Percentiles rank a stretch among this genome's conserved stretches.
Conservation (phyloP, 2,888 invertebrate genomes). For the Argyresthia albistria region DNA sequence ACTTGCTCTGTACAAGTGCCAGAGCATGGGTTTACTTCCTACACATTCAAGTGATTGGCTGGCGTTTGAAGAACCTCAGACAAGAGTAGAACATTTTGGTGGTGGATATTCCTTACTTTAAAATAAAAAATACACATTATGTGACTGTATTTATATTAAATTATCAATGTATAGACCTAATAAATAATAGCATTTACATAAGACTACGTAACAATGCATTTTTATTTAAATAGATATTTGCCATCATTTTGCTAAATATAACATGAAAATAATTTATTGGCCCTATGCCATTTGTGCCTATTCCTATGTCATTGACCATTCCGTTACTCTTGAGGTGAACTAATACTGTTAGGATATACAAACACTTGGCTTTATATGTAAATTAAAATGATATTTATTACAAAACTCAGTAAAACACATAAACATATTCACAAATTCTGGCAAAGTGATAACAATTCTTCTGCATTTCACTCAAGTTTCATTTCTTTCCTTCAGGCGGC, state of each 20-base stretch:
- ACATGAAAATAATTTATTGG: no score
- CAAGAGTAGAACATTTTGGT: constrained; percentile 87
- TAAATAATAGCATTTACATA: not conserved
- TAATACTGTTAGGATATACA: no score
- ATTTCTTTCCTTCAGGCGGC: not conserved
- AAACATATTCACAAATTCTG: no score
- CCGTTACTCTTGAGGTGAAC: no score
- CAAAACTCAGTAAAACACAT: no score
- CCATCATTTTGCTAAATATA: not conserved
- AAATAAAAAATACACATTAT: constrained; percentile 11
- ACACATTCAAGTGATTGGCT: constrained; percentile 99
- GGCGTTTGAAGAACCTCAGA: constrained; percentile 94
- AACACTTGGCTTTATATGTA: no score
- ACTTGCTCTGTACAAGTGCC: constrained; percentile 96
- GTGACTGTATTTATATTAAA: constrained; percentile 6
- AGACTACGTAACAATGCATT: constrained; percentile 7
- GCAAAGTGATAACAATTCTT: no score
- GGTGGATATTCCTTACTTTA: constrained; percentile 81
- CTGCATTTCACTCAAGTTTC: not conserved
- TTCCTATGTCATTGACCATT: no score
- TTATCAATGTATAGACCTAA: constrained; percentile 5
- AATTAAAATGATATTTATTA: no score
- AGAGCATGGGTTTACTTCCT: constrained; percentile 96
- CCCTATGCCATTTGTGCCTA: no score
- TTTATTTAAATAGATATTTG: constrained; percentile 12